Evolutionary conservation across 2,888 invertebrate species (phyloP), one percentile per base, ranked within the genome.

Genomic region (Diarsia brunnea): DNA sequence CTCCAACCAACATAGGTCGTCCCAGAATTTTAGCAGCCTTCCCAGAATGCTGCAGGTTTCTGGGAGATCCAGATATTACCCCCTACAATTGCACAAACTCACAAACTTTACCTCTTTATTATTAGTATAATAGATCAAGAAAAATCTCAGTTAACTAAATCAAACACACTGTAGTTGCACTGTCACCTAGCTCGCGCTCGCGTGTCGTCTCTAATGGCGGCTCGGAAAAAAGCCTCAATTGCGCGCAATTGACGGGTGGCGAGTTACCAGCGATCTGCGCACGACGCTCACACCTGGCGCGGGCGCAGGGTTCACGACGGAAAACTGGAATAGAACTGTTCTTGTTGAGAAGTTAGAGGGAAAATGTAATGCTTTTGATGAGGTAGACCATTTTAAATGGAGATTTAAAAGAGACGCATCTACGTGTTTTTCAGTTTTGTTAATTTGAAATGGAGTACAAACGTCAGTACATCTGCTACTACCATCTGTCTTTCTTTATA

Each of bases 181-280:
- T 91, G 92, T 92, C 91, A 89, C 90, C 89, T 83, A 80, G 89
- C 88, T 94, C 91, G 95, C 95, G 95, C 88, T 94, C 92, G 95
- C 95, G 95, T 95, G 95, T 93, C 91, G 89, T 88, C 91, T 90
- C 92, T 95, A 95, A 95, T 95, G 94, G 93, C 88, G 84, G 90
- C 79, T 90, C 86, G 91, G 93, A 94, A 95, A 96, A 96, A 95
- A 95, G 92, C 88, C 92, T 92, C 94, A 94, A 95, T 96, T 93
- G 94, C 90, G 79, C 79, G 92, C 95, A 94, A 95, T 94, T 94
- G 95, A 95, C 93, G 93, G 93, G 91, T 91, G 84, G 90, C 91
- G 92, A 91, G 91, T 91, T 90, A 90, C 92, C 90, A 88, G 90
- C 91, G 91, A 90, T 91, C 92, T 90, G 92, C 92, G 93, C 95